Conservation (phyloP, 2,797 vertebrate genomes). For the Takifugu rubripes region DNA sequence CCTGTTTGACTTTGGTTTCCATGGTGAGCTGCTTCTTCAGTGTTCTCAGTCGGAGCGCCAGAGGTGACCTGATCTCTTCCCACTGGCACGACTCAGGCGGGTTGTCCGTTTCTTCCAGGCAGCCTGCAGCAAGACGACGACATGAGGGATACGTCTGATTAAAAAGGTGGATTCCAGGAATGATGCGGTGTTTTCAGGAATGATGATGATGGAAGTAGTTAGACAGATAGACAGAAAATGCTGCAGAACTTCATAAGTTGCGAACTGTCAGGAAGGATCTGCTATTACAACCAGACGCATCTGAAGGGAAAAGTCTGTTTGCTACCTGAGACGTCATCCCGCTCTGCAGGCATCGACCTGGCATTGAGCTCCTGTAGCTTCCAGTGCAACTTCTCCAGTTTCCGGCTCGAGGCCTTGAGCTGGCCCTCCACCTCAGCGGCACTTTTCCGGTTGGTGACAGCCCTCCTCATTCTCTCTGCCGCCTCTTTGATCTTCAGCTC, state of each 20-base stretch:
- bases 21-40: slow-evolving; percentile 90
- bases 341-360: slow-evolving; percentile 79
- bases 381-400: slow-evolving; percentile 84
- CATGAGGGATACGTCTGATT: background rate
- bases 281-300: no score
- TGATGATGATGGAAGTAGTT: no score
- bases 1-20: slow-evolving; percentile 93
- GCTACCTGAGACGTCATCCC: slow-evolving; percentile 30
- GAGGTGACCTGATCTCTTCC: slow-evolving; percentile 75
- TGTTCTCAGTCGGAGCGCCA: slow-evolving; percentile 75
- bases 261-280: no score
- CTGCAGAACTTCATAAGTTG: no score
- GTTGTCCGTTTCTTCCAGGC: slow-evolving; percentile 55
- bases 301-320: no score
- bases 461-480: slow-evolving; percentile 85
- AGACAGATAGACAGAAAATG: no score
- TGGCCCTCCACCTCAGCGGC: slow-evolving; percentile 86
- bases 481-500: slow-evolving; percentile 97
- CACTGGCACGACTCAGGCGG: slow-evolving; percentile 75
- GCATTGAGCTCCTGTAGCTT: slow-evolving; percentile 88
- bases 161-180: background rate
- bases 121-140: slow-evolving; percentile 9
- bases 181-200: no score
- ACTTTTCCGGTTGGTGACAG: slow-evolving; percentile 84
- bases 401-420: slow-evolving; percentile 84